Conservation (phyloP, 2,113 vertebrate species). For the Sapajus apella region DNA sequence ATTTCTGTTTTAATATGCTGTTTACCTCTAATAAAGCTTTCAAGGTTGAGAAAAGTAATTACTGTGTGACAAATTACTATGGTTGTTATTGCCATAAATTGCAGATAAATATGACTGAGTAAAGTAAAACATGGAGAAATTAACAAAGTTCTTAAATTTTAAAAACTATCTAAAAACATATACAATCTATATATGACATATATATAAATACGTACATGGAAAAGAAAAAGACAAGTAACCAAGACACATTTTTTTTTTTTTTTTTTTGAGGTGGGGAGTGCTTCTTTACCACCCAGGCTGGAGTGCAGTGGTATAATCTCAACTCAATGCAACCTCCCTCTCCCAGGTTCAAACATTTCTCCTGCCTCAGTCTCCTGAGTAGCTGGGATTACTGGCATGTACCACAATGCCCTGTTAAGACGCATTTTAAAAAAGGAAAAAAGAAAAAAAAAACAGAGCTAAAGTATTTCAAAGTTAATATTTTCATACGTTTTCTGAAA, state of each 20-base stretch:
- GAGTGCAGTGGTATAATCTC: no score
- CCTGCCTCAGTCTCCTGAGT: no score
- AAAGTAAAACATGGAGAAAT: background rate
- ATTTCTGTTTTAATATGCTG: background rate
- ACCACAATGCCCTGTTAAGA: background rate
- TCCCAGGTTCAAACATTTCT: no score
- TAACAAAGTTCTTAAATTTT: background rate
- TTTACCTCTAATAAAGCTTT: background rate
- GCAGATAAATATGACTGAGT: background rate
- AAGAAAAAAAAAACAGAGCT: background rate
- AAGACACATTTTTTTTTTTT: no score
- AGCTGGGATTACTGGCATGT: no score
- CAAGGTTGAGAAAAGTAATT: background rate
- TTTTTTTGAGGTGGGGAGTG: no score
- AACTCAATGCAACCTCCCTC: no score
- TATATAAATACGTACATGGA: background rate
- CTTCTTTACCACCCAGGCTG: no score
- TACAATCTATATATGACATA: background rate
- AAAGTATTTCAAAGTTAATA: background rate
- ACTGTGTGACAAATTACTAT: background rate
- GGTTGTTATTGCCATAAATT: background rate
- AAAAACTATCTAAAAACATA: background rate
- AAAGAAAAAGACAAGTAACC: background rate
- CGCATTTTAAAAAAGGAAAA: background rate
- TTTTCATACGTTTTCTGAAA: background rate